Base-by-base conservation (phyloP, 64 coral and sea anemone genomes). In the Porites lutea region DNA sequence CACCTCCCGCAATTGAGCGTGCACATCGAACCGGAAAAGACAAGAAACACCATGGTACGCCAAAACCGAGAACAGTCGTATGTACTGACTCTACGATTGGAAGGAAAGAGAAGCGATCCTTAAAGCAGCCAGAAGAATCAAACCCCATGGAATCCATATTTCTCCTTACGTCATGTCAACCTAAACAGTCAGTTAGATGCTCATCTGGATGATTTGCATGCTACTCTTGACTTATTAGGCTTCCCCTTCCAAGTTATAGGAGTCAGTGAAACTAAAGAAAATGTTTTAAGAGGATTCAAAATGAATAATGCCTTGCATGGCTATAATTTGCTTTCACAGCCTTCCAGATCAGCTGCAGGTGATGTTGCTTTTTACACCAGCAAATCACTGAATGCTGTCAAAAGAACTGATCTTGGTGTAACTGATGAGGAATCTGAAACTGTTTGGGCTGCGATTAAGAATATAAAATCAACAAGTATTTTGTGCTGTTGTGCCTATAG, bases 401-500 rank as follows among this genome's bases (percentile, higher is more conserved):
- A 72, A n/a, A 19, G 69, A 59, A 50, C 85, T 57, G 52, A 75
- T 13, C 52, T 88, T 6, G 58, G 52, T 55, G 18, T 22, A 70
- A 88, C 48, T 60, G 13, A 53, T 15, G 69, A 88, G 16, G 69
- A 88, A 37, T 88, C 74, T 88, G 70, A 88, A 13, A 75, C 69
- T 21, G 16, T 74, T 88, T 74, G 85, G 85, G 48, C 74, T 23
- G 85, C 74, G 51, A 73, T 87, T 9, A 87, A 88, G n/a, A 88
- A 88, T 72, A 53, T 59, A 74, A 62, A 75, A 70, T 53, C 85
- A 72, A 87, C 72, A 87, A 87, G 45, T 87, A 87, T 87, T 68
- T 86, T 86, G 6, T 86, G 82, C n/a, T 86, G 59, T 8, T 86
- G 59, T 67, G 43, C 20, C 4, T 72, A 87, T 57, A 87, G 70